These are phyloP conservation scores for Margaritifera margaritifera DNA, from an alignment of 2,888 invertebrate species.

Conservation along the genomic window DNA sequence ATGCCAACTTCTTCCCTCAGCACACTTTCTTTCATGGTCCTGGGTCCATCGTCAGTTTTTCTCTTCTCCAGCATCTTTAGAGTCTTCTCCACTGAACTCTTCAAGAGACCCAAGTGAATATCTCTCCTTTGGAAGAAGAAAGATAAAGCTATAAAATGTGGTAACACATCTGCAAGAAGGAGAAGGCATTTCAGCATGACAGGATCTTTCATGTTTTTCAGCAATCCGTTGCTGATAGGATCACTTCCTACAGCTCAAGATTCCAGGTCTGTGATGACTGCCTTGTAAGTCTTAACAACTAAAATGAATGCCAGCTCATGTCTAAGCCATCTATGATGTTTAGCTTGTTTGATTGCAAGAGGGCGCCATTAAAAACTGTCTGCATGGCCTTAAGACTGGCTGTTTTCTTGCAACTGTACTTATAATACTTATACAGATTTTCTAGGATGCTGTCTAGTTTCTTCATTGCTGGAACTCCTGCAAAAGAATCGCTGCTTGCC, in stretches of 20 bases:
- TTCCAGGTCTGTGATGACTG: no score
- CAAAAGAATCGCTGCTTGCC: conserved; percentile 22
- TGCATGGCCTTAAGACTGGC: no score
- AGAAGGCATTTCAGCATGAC: conserved; percentile 15
- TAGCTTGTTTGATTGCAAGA: no score
- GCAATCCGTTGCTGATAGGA: conserved; percentile 26
- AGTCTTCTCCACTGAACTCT: conserved; percentile 18
- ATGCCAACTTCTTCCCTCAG: no score
- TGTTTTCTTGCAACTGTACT: no score
- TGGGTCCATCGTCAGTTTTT: no score
- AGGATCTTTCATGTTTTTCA: conserved; percentile 28
- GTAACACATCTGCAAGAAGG: conserved; percentile 31
- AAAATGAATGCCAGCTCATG: conserved; percentile 27
- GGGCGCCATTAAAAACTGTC: no score
- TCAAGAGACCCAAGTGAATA: conserved; percentile 22
- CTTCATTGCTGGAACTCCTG: conserved; percentile 3
- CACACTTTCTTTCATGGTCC: no score
- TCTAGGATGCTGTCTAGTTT: no score
- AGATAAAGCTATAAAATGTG: conserved; percentile 21
- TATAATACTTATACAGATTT: no score
- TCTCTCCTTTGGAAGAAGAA: conserved; percentile 23
- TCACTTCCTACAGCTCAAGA: conserved; percentile 12
- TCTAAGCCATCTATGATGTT: no score
- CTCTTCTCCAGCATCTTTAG: conserved; percentile 6
- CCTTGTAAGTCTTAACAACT: conserved; percentile 20